phyloP scores from a whole-genome alignment of 2,888 invertebrate genomes.

The Tyria jacobaeae region DNA sequence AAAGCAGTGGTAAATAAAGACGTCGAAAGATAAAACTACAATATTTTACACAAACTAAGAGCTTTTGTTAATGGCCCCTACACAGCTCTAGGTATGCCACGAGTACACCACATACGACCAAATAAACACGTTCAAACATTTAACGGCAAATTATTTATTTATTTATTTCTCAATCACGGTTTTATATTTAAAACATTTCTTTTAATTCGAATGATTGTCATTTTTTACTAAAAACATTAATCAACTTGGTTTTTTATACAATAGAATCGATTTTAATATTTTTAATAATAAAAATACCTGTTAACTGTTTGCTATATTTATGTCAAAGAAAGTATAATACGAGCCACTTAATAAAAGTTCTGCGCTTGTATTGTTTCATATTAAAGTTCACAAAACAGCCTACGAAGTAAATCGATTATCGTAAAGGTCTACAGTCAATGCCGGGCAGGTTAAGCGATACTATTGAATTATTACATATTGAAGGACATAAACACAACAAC shows the following conservation, averaged over 20 bases:
- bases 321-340: not conserved
- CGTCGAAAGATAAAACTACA: slow-evolving; percentile 6
- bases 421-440: not conserved
- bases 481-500: not conserved
- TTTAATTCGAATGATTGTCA: not conserved
- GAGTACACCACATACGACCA: slow-evolving; percentile 1
- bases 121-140: slow-evolving; percentile 4
- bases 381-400: not conserved
- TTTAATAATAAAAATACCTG: not conserved
- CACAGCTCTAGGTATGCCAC: slow-evolving; percentile 3
- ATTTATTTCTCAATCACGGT: not conserved
- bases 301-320: slow-evolving; percentile 1
- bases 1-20: not conserved
- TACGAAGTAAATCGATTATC: slow-evolving; percentile 9
- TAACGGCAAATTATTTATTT: too few relatives aligned
- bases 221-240: slow-evolving; percentile 3
- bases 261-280: not conserved
- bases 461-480: not conserved
- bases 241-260: slow-evolving; percentile 9
- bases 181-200: slow-evolving; percentile 4
- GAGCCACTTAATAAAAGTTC: too few relatives aligned
- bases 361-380: not conserved
- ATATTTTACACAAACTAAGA: slow-evolving; percentile 12
- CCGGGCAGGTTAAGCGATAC: not conserved
- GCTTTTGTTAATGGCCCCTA: slow-evolving; percentile 19